Base-by-base conservation (phyloP, 2,797 vertebrate genomes). In the Tinamus major region DNA sequence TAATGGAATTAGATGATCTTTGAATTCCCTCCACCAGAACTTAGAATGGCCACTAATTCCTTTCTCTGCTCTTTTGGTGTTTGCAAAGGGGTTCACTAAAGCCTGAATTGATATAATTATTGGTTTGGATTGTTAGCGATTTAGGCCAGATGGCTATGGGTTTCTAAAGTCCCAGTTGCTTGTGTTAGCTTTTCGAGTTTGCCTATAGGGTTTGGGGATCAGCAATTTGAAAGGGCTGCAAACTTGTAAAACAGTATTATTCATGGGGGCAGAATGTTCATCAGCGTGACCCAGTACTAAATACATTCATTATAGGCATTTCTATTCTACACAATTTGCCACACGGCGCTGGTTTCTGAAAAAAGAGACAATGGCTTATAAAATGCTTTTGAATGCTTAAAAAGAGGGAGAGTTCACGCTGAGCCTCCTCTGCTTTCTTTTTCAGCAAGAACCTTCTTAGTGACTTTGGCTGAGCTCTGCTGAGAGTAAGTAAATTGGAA, bases 251-350 rank as follows among this genome's bases (percentile, higher is more conserved):
- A 97, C 97, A 97, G 97, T 95, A 98, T 98, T 98, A 98, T 98
- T 98, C 98, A 98, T 97, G 97, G 97, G 98, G 97, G 97, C 97
- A 97, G 97, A 98, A 98, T 98, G 98, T 98, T 98, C 97, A 97
- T 98, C 97, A 93, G 98, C 97, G 96, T 99, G 99, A 99, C 98
- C 98, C 97, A 98, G 96, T 97, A 97, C 98, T 98, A 98, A 98
- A 98, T 97, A 98, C 98, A 98, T 99, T 99, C 98, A 98, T 99
- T 98, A 98, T 97, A 98, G 98, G 95, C 98, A 97, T 98, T 98
- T 98, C 97, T 97, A 98, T 98, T 99, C 98, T 98, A 94, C 96
- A 91, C 98, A 97, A 98, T 99, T 99, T 98, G 98, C 98, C 98
- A 98, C 98, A 98, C 97, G 93, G 98, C 89, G 46, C 98, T 98